Evolutionary conservation across 2,888 invertebrate species (phyloP), one percentile per base, ranked within the genome.

Genomic region (Myathropa florea): DNA sequence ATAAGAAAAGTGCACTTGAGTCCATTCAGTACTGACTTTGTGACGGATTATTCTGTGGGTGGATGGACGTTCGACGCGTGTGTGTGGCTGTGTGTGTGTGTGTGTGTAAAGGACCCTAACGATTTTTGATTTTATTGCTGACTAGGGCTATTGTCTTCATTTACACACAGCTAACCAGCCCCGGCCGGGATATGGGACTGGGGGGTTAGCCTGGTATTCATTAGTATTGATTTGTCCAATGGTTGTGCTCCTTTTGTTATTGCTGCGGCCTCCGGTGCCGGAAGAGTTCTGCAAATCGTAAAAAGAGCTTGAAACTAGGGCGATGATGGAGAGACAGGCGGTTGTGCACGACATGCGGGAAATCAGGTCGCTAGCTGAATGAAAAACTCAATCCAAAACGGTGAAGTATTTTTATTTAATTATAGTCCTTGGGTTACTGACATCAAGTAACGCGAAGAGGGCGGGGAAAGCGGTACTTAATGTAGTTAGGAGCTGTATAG

Each of bases 161-260:
- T 39, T 4, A 4, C 39, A 39, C 39, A 2, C n/a, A 39, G 36
- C 36, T 3, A 36, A 36, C 36, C 36, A 12, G 33, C 3, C 33
- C 10, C 3, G 33, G 12, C 12, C 33, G 12, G 12, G 33, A 10
- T 12, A 12, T 7, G 33, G 3, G 4, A 3, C 3, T 0, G 3
- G n/a, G 4, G 4, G 28, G 28, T 12, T 18, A 28, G 14, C 21
- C 23, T 39, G 70, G 23, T 57, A 71, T 18, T 70, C 21, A 28
- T 70, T 36, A 28, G 24, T 71, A 70, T 78, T 70, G 68, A 64
- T 71, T 78, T 78, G 57, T 78, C n/a, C 70, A 39, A 78, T 57
- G n/a, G 21, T 30, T 36, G 30, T 23, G 21, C 10, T 14, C 57
- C 33, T 33, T 55, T 78, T 55, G 30, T 70, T 55, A 36, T 46